phyloP scores from a whole-genome alignment of 2,797 vertebrate genomes.

The Hippoglossus hippoglossus region DNA sequence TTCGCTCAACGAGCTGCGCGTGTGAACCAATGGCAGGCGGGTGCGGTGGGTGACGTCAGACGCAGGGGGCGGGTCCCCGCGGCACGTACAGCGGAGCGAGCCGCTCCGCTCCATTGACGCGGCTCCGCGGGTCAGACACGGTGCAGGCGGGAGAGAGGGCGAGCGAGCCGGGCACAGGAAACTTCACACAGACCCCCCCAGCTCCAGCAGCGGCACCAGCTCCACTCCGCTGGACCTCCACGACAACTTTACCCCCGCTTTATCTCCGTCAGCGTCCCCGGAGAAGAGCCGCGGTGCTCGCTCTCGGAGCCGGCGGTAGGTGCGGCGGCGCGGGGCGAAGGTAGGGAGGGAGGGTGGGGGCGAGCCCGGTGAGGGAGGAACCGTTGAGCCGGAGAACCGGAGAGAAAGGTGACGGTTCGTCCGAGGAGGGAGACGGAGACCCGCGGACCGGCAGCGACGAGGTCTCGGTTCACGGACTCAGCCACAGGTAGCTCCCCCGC shows the following conservation, averaged over 20 bases:
- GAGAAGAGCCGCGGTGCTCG: neutral
- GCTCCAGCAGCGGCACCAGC: no score
- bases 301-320: neutral
- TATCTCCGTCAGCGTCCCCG: neutral
- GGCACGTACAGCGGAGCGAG: neutral
- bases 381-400: constrained; percentile 11
- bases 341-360: constrained; percentile 6
- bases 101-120: constrained; percentile 2
- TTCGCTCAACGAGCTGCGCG: neutral
- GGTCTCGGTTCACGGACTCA: constrained; percentile 17
- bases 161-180: constrained; percentile 59
- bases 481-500: constrained; percentile 72
- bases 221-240: constrained; percentile 26
- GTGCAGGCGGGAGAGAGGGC: constrained; percentile 47
- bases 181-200: constrained; percentile 47
- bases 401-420: no score
- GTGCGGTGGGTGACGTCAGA: constrained; percentile 72
- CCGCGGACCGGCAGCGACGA: no score
- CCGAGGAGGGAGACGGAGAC: no score
- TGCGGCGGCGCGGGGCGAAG: constrained; percentile 1
- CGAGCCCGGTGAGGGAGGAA: constrained; percentile 50
- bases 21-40: constrained; percentile 56
- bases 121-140: constrained; percentile 40
- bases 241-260: neutral
- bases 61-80: constrained; percentile 57